These are phyloP conservation scores for Hydrolagus colliei DNA, from an alignment of 2,797 vertebrate species.

Conservation along the genomic window DNA sequence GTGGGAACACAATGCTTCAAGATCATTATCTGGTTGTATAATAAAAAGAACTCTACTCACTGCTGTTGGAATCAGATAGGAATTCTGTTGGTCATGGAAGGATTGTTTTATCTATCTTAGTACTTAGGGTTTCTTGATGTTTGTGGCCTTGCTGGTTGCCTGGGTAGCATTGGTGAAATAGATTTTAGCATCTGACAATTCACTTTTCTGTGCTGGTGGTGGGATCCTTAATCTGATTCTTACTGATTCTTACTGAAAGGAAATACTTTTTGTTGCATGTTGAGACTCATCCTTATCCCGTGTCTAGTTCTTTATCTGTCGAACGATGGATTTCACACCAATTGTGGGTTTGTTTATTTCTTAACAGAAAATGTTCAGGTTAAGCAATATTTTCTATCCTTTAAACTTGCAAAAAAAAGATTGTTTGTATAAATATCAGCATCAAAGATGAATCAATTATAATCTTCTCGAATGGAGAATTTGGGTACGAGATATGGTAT, in stretches of 20 bases:
- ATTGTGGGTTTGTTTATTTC: neutral
- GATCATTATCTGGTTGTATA: neutral
- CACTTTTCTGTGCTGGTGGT: conserved; percentile 13
- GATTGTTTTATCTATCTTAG: neutral
- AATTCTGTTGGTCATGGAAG: neutral
- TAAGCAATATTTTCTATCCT: too few species aligned
- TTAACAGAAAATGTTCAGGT: too few species aligned
- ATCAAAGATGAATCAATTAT: too few species aligned
- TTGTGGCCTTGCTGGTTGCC: neutral
- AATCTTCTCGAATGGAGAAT: too few species aligned
- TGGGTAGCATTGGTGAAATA: conserved; percentile 4
- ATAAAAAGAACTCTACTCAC: neutral
- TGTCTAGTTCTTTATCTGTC: neutral
- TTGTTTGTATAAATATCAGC: too few species aligned
- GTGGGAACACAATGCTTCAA: neutral
- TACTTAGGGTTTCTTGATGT: conserved; percentile 12
- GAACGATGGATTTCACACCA: neutral
- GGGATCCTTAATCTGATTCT: neutral
- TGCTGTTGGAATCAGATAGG: neutral
- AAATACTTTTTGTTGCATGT: neutral
- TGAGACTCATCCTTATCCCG: neutral
- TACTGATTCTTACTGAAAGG: neutral
- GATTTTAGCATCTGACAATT: conserved; percentile 6
- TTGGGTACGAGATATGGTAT: too few species aligned
- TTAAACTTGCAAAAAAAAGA: too few species aligned